Conservation (phyloP, 30 jellyfish, hydroid and myxozoan genomes). For the Hydractinia symbiolongicarpus region DNA sequence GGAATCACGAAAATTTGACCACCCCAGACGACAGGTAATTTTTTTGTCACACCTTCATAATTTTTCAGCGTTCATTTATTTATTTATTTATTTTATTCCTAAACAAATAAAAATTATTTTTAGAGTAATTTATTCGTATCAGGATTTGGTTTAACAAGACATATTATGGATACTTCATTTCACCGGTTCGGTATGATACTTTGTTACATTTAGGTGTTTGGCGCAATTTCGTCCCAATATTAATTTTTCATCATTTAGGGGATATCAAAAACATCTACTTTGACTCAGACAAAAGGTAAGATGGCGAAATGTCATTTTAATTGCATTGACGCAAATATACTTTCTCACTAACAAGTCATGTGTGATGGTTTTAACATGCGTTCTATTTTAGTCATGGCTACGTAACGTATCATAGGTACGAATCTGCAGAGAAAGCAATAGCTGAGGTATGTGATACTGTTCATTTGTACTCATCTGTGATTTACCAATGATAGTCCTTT, state of each 20-base stretch:
- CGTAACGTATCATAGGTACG: slow-evolving; percentile 65
- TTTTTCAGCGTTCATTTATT: too few species aligned
- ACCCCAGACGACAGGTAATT: too few species aligned
- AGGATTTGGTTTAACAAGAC: slow-evolving; percentile 61
- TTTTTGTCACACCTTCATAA: too few species aligned
- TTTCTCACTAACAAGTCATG: too few species aligned
- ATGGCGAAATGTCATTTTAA: neutral
- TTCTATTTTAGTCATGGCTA: slow-evolving; percentile 60
- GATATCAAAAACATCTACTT: slow-evolving; percentile 35
- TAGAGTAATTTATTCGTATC: slow-evolving; percentile 33
- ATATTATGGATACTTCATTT: slow-evolving; percentile 55
- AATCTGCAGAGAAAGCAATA: slow-evolving; percentile 85
- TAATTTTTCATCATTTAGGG: slow-evolving; percentile 17
- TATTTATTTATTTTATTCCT: too few species aligned
- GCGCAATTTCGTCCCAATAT: neutral
- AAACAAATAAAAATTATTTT: too few species aligned
- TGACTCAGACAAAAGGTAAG: slow-evolving; percentile 51
- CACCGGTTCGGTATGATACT: slow-evolving; percentile 56
- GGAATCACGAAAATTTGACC: too few species aligned
- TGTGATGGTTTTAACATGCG: too few species aligned
- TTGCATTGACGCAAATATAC: neutral
- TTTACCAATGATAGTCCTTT: neutral
- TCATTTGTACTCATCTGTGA: neutral
- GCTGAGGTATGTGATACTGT: slow-evolving; percentile 48
- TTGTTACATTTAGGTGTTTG: neutral